These are phyloP conservation scores for Lepidochitona cinerea DNA, from an alignment of 2,888 invertebrate genomes.

Conservation along the genomic window DNA sequence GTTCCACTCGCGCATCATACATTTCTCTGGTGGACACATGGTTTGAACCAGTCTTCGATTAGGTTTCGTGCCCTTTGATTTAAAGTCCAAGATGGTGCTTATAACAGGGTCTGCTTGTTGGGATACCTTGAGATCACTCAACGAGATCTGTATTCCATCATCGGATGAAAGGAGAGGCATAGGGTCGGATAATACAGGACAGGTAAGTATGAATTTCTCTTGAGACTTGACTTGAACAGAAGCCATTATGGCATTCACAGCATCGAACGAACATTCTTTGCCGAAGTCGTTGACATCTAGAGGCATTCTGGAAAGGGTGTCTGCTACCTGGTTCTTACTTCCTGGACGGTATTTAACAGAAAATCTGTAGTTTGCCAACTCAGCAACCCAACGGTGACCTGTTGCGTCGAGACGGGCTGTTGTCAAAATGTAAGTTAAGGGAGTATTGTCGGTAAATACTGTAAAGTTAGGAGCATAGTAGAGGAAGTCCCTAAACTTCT, in stretches of 20 bases:
- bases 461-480: conserved; percentile 1
- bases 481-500: conserved; percentile 19
- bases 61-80: background rate
- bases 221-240: background rate
- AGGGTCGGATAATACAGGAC: background rate
- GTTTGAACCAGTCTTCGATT: background rate
- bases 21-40: background rate
- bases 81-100: background rate
- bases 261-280: background rate
- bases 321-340: conserved; percentile 14
- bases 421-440: conserved; percentile 17
- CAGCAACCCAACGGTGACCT: conserved; percentile 21
- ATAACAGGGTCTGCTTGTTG: background rate
- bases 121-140: background rate
- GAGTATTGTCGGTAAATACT: conserved; percentile 12
- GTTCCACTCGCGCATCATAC: background rate
- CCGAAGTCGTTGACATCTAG: background rate
- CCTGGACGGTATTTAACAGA: conserved; percentile 9
- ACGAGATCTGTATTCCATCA: no score
- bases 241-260: background rate
- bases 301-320: conserved; percentile 14
- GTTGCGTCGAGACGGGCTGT: conserved; percentile 22
- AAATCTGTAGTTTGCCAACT: conserved; percentile 14
- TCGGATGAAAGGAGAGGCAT: no score
- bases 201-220: background rate